Evolutionary conservation across 2,888 invertebrate genomes (phyloP).

Genomic region (Synanthedon vespiformis): DNA sequence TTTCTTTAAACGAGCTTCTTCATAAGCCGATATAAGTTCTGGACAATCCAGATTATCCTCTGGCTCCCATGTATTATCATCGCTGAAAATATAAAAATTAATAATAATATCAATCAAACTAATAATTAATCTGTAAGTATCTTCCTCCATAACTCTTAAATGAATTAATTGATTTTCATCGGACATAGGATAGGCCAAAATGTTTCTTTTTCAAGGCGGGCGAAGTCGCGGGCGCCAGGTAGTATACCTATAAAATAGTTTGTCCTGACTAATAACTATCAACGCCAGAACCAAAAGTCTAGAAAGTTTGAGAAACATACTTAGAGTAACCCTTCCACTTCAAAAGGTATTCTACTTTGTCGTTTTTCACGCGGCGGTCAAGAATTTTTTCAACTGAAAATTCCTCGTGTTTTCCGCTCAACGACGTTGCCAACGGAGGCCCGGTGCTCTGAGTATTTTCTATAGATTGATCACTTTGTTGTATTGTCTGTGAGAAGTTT

Average conservation of each 20-base stretch:
- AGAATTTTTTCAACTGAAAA: slow-evolving; percentile 82
- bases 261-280: no score
- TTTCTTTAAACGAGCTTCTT: slow-evolving; percentile 69
- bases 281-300: no score
- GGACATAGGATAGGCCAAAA: no score
- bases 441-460: slow-evolving; percentile 7
- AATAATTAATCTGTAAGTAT: no score
- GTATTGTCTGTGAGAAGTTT: slow-evolving; percentile 1
- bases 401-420: slow-evolving; percentile 70
- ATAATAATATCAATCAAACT: no score
- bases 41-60: slow-evolving; percentile 85
- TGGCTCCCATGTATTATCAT: slow-evolving; percentile 89
- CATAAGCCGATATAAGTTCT: slow-evolving; percentile 78
- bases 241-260: no score
- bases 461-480: slow-evolving; percentile 12
- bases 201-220: no score
- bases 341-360: slow-evolving; percentile 75
- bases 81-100: slow-evolving; percentile 37
- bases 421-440: slow-evolving; percentile 11
- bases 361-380: slow-evolving; percentile 75
- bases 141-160: no score
- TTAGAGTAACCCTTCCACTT: slow-evolving; percentile 78
- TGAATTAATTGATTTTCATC: no score
- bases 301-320: slow-evolving; percentile 37
- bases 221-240: no score